phyloP scores from a whole-genome alignment of 2,797 vertebrate species.

The Clarias platycephalus region DNA sequence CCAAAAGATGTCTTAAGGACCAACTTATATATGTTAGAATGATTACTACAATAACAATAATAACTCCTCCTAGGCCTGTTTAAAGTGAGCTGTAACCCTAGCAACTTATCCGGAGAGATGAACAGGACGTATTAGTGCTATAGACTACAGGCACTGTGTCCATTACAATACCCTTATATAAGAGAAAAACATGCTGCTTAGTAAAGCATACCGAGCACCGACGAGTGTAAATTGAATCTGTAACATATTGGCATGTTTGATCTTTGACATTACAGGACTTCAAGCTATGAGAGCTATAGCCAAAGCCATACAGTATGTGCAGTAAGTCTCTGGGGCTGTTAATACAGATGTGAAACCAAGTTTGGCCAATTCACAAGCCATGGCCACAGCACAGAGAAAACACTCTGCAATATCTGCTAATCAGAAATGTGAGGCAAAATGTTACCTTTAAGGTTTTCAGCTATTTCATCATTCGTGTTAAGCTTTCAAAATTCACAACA shows the following conservation, averaged over 20 bases:
- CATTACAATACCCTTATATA: not conserved
- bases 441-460: not conserved
- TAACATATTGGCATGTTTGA: not conserved
- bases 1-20: not conserved
- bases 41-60: not conserved
- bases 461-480: not conserved
- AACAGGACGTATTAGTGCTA: not conserved
- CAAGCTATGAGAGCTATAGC: not conserved
- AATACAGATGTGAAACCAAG: not conserved
- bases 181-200: not conserved
- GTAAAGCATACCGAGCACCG: not conserved
- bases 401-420: too few species aligned
- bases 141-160: not conserved
- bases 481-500: not conserved
- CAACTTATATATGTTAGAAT: not conserved
- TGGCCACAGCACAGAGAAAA: not conserved
- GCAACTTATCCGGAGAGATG: not conserved
- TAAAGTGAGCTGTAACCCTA: not conserved
- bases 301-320: not conserved
- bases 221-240: not conserved
- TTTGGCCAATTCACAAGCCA: not conserved
- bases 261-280: not conserved
- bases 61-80: not conserved
- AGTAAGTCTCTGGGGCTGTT: not conserved
- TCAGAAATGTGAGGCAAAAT: not conserved